A percentile compares a stretch with the other conserved stretches of the same genome.
These are phyloP conservation scores for Platerodrilus igneus DNA, from an alignment of 2,888 invertebrate species.

Conservation along the genomic window DNA sequence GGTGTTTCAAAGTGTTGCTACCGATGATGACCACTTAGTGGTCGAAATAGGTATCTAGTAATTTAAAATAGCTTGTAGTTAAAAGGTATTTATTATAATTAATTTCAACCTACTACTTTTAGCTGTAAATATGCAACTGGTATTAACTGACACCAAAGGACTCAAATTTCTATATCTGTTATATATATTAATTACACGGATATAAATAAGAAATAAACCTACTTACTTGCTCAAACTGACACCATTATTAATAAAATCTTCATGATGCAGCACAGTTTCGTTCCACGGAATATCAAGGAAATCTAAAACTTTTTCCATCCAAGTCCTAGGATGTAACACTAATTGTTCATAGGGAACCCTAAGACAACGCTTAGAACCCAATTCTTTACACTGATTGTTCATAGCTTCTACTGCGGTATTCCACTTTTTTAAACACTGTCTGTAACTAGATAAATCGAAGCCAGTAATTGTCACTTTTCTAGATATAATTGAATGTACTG, in stretches of 20 bases:
- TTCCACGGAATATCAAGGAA: slow-evolving; percentile 94
- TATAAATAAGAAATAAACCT: too few species aligned
- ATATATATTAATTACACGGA: too few species aligned
- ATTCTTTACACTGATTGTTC: slow-evolving; percentile 86
- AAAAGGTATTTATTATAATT: too few species aligned
- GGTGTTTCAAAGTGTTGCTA: too few species aligned
- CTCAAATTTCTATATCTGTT: too few species aligned
- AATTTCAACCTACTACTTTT: too few species aligned
- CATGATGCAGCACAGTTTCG: slow-evolving; percentile 94
- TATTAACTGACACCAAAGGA: too few species aligned
- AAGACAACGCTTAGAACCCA: slow-evolving; percentile 73
- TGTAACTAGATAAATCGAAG: slow-evolving; percentile 89
- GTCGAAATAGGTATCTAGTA: too few species aligned
- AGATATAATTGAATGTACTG: slow-evolving; percentile 96
- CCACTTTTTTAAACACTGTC: slow-evolving; percentile 95
- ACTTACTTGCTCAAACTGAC: slow-evolving; percentile 91
- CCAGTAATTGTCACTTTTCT: slow-evolving; percentile 67
- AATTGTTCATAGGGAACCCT: slow-evolving; percentile 95
- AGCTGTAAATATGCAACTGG: too few species aligned
- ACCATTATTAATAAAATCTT: slow-evolving; percentile 94
- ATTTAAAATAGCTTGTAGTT: too few species aligned
- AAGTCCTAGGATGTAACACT: slow-evolving; percentile 86
- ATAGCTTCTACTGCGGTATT: slow-evolving; percentile 92
- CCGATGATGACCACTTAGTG: too few species aligned
- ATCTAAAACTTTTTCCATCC: slow-evolving; percentile 80